Conservation (phyloP, 2,113 vertebrate species). For the Seriola aureovittata region DNA sequence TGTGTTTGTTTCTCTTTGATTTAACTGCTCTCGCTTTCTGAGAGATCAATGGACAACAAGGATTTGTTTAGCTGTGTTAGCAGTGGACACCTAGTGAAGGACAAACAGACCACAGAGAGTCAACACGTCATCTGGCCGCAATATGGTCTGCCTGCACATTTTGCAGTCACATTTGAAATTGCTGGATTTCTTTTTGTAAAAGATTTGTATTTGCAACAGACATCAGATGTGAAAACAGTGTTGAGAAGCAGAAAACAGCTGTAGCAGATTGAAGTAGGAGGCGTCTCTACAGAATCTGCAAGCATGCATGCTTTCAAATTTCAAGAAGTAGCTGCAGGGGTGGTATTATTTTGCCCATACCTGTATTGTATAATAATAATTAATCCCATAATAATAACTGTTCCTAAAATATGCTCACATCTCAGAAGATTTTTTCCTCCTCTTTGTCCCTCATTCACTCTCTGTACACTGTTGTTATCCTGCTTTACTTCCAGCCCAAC, state of each 20-base stretch:
- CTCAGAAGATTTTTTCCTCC: neutral
- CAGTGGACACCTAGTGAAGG: slow-evolving; percentile 57
- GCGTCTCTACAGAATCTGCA: slow-evolving; percentile 16
- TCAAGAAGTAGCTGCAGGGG: slow-evolving; percentile 9
- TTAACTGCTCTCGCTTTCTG: slow-evolving; percentile 23
- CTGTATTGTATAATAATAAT: slow-evolving; percentile 13
- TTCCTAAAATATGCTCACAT: slow-evolving; percentile 1
- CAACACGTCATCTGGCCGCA: slow-evolving; percentile 75
- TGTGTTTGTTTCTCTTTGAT: slow-evolving; percentile 41
- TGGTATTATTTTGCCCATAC: slow-evolving; percentile 18
- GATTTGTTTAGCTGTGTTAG: slow-evolving; percentile 57
- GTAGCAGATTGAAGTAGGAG: slow-evolving; percentile 13
- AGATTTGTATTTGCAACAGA: slow-evolving; percentile 59
- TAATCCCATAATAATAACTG: neutral
- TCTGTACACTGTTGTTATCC: slow-evolving; percentile 24
- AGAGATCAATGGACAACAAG: slow-evolving; percentile 8
- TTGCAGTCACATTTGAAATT: slow-evolving; percentile 52
- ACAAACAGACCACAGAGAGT: slow-evolving; percentile 38
- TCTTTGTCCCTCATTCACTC: slow-evolving; percentile 20
- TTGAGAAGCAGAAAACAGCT: slow-evolving; percentile 57
- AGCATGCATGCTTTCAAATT: slow-evolving; percentile 20
- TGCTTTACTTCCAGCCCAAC: slow-evolving; percentile 37
- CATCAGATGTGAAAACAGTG: slow-evolving; percentile 51
- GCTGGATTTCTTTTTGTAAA: slow-evolving; percentile 45
- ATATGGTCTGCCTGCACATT: slow-evolving; percentile 65